These are phyloP conservation scores for Sander vitreus DNA, from an alignment of 2,113 vertebrate genomes.

Conservation along the genomic window DNA sequence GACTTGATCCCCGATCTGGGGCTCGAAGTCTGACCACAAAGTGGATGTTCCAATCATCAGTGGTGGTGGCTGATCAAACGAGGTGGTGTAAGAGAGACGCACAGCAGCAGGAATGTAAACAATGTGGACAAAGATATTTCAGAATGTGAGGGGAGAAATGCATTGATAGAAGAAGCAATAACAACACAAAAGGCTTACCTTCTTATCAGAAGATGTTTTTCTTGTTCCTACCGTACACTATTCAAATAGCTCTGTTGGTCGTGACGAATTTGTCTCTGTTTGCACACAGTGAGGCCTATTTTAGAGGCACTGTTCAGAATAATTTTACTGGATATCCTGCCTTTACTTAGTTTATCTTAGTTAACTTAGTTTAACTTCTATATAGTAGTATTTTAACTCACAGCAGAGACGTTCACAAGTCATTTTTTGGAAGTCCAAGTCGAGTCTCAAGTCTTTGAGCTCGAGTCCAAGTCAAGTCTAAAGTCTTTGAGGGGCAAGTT, in stretches of 20 bases:
- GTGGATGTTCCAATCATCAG: not conserved
- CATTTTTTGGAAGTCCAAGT: no score
- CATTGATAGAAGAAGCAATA: not conserved
- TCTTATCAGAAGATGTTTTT: not conserved
- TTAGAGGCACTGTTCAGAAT: no score
- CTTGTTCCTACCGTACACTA: not conserved
- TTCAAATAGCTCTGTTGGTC: not conserved
- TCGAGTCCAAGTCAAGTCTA: no score
- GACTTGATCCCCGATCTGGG: slow-evolving; percentile 6
- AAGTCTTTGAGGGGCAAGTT: no score
- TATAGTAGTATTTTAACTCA: no score
- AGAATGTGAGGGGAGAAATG: not conserved
- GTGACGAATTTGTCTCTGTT: not conserved
- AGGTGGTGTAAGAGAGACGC: not conserved
- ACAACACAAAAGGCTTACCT: not conserved
- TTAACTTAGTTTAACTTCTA: no score
- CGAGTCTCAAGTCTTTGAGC: no score
- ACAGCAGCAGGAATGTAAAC: slow-evolving; percentile 1
- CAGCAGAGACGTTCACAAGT: no score
- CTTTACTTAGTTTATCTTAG: not conserved
- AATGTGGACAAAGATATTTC: not conserved
- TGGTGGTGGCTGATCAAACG: not conserved
- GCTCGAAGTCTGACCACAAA: not conserved
- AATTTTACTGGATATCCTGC: not conserved
- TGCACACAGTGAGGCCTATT: not conserved